Evolutionary conservation across 2,888 invertebrate genomes (phyloP), one percentile per base, ranked within the genome.

Genomic region (Sesia bembeciformis): DNA sequence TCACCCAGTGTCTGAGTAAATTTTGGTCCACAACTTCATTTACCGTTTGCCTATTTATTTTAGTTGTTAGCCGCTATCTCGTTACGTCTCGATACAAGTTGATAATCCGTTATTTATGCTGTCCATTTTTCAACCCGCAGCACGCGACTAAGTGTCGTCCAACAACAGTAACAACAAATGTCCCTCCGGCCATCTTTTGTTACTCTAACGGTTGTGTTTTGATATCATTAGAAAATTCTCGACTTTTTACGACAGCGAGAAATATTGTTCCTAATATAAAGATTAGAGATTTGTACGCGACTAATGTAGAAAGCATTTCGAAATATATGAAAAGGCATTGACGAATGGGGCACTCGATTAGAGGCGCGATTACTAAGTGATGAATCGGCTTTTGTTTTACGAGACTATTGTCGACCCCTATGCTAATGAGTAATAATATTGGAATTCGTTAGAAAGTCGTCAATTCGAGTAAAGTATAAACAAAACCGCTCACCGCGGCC

Each of bases 21-120:
- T 60, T 67, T 40, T 66, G 65, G 67, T 68, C 70, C 72, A 79
- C 77, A 77, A 70, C 81, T 80, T 81, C 76, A 79, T 85, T 81
- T 82, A 82, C 83, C 81, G 81, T 84, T 80, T 71, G 69, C 65
- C 78, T 81, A 84, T 84, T 83, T 85, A 84, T 83, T 81, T 81
- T 70, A 72, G 75, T 78, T 79, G 81, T 79, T 75, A 69, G 70
- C 69, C 63, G 67, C 75, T 81, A 85, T 85, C 84, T 82, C 74
- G 78, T 78, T 80, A 81, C 75, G 72, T 75, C 74, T 72, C 76
- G 82, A 81, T 86, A 85, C 79, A 72, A 74, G 70, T 76, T 76
- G 87, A 84, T 88, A 88, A 88, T 87, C 85, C 74, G 81, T 87
- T 85, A 89, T 89, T 87, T 84, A 89, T 88, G 81, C 75, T 62